These are phyloP conservation scores for Alectura lathami DNA, from an alignment of 2,113 vertebrate genomes.

Conservation along the genomic window DNA sequence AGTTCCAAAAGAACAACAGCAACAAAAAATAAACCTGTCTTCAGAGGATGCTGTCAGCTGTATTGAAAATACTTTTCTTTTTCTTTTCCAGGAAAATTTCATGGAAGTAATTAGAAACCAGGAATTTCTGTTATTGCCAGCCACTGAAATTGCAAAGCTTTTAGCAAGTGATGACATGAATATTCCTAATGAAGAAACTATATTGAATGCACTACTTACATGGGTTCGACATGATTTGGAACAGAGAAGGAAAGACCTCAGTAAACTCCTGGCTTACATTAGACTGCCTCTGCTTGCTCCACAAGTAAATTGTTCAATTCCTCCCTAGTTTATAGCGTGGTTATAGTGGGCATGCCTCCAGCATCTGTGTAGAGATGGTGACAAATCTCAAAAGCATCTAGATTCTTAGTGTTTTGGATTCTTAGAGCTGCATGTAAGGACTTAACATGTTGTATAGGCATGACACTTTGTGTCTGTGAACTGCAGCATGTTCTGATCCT, in stretches of 20 bases:
- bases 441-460: not conserved
- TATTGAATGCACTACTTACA: constrained; percentile 89
- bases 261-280: constrained; percentile 88
- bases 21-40: not conserved
- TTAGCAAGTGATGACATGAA: constrained; percentile 96
- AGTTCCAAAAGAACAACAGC: not conserved
- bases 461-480: not conserved
- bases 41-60: not conserved
- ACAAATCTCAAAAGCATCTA: not conserved
- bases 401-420: not conserved
- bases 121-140: constrained; percentile 92
- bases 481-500: not conserved
- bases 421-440: not conserved
- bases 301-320: constrained; percentile 81
- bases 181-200: constrained; percentile 94
- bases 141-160: constrained; percentile 91
- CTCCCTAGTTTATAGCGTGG: not conserved
- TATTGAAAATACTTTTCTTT: constrained; percentile 26
- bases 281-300: constrained; percentile 92
- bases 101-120: constrained; percentile 95
- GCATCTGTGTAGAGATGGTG: not conserved
- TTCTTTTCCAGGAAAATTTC: constrained; percentile 88
- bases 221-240: constrained; percentile 90
- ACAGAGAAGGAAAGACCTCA: constrained; percentile 85
- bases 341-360: not conserved